phyloP scores from a whole-genome alignment of 2,113 vertebrate species.

The Antechinus flavipes region DNA sequence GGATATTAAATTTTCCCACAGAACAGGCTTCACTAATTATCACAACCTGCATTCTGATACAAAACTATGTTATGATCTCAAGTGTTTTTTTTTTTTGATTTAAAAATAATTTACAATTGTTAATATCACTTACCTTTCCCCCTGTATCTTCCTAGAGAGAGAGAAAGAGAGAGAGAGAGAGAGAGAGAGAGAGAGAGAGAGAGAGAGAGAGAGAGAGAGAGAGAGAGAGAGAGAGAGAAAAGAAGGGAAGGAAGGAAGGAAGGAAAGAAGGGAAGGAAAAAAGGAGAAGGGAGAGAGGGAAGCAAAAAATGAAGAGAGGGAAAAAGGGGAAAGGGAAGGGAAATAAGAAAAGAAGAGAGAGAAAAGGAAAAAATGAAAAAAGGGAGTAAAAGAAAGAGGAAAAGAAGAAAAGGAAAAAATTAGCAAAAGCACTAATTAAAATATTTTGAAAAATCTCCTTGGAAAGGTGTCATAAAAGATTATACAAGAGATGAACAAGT shows the following conservation, averaged over 20 bases:
- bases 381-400: not conserved
- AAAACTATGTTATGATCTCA: not conserved
- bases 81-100: too few relatives aligned
- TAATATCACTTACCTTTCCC: not conserved
- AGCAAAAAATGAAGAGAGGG: not conserved
- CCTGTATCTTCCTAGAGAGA: not conserved
- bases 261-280: slow-evolving; percentile 1
- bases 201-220: not conserved
- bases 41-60: not conserved
- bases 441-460: slow-evolving; percentile 41
- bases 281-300: not conserved
- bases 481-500: slow-evolving; percentile 42
- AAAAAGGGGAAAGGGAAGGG: not conserved
- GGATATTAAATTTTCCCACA: not conserved
- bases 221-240: not conserved
- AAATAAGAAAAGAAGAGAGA: too few relatives aligned
- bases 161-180: too few relatives aligned
- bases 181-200: too few relatives aligned
- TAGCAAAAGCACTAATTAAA: not conserved
- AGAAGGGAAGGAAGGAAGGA: slow-evolving; percentile 16
- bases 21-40: not conserved
- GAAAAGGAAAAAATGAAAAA: not conserved
- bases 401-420: not conserved
- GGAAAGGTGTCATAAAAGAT: slow-evolving; percentile 26
- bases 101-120: too few relatives aligned